These are phyloP conservation scores for Listrodromus nycthemerus DNA, from an alignment of 2,888 invertebrate species.

Conservation along the genomic window DNA sequence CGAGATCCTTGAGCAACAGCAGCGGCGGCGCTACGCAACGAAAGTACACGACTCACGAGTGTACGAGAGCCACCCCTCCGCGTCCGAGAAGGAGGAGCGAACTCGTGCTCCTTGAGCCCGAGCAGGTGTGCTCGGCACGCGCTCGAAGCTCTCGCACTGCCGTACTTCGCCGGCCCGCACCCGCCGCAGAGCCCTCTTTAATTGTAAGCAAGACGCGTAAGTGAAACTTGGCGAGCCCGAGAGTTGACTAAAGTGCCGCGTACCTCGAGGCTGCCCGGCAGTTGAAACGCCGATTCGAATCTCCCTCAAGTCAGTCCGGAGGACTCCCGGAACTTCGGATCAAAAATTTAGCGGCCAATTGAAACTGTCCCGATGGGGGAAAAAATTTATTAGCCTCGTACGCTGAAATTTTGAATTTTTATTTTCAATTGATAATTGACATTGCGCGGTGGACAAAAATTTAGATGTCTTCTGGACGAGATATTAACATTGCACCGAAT, in stretches of 20 bases:
- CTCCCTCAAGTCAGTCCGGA: not conserved
- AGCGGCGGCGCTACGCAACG: slow-evolving; percentile 45
- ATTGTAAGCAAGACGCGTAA: slow-evolving; percentile 44
- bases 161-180: slow-evolving; percentile 14
- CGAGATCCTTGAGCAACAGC: slow-evolving; percentile 47
- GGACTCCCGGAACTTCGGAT: not conserved
- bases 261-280: not conserved
- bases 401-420: too few species aligned
- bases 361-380: too few species aligned
- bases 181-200: slow-evolving; percentile 38
- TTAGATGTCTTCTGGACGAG: too few species aligned
- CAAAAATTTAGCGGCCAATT: too few species aligned
- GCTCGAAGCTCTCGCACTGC: slow-evolving; percentile 64
- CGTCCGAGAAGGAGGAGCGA: slow-evolving; percentile 32
- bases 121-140: slow-evolving; percentile 78
- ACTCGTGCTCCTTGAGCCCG: slow-evolving; percentile 49
- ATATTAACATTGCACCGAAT: too few species aligned
- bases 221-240: slow-evolving; percentile 27
- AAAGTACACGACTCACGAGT: slow-evolving; percentile 34
- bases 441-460: too few species aligned
- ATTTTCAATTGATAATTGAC: too few species aligned
- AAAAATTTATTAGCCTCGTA: too few species aligned
- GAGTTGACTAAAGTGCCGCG: slow-evolving; percentile 7
- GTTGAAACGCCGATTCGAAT: not conserved
- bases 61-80: slow-evolving; percentile 53